Conservation (phyloP, 2,888 invertebrate genomes). For the Cerceris rybyensis region DNA sequence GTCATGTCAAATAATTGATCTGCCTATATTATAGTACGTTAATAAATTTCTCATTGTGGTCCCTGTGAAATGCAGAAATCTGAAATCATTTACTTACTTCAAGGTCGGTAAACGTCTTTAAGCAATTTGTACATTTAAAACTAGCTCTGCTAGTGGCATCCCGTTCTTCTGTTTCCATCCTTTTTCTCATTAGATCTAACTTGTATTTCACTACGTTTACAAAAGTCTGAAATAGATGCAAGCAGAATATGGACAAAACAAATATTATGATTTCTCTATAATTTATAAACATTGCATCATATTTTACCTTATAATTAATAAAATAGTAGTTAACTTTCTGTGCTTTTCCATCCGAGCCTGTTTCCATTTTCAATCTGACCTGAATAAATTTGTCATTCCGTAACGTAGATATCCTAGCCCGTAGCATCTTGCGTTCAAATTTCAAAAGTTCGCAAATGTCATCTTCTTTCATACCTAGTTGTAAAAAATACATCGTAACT, state of each 20-base stretch:
- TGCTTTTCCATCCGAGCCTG: constrained; percentile 95
- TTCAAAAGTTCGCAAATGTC: constrained; percentile 95
- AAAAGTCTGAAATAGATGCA: constrained; percentile 85
- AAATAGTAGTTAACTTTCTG: constrained; percentile 98
- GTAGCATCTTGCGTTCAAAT: constrained; percentile 96
- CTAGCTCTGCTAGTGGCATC: constrained; percentile 97
- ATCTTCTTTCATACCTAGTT: constrained; percentile 91
- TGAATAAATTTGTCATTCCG: constrained; percentile 97
- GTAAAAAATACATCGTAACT: neutral
- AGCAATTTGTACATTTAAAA: constrained; percentile 95
- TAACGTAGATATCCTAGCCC: constrained; percentile 92
- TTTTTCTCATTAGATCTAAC: constrained; percentile 96
- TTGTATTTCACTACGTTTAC: constrained; percentile 99
- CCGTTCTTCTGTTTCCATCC: constrained; percentile 97
- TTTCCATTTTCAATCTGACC: constrained; percentile 96
- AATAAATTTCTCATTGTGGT: constrained; percentile 26
- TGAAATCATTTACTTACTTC: constrained; percentile 84
- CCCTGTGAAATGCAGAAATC: constrained; percentile 1
- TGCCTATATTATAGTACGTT: constrained; percentile 83
- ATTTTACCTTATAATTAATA: constrained; percentile 92
- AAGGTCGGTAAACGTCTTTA: constrained; percentile 97
- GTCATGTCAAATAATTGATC: constrained; percentile 94
- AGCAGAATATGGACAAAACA: too few relatives aligned
- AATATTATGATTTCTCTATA: too few relatives aligned
- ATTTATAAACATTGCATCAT: too few relatives aligned